Evolutionary conservation across 2,113 vertebrate genomes (phyloP).

Genomic region (Hippocampus guttulatus): DNA sequence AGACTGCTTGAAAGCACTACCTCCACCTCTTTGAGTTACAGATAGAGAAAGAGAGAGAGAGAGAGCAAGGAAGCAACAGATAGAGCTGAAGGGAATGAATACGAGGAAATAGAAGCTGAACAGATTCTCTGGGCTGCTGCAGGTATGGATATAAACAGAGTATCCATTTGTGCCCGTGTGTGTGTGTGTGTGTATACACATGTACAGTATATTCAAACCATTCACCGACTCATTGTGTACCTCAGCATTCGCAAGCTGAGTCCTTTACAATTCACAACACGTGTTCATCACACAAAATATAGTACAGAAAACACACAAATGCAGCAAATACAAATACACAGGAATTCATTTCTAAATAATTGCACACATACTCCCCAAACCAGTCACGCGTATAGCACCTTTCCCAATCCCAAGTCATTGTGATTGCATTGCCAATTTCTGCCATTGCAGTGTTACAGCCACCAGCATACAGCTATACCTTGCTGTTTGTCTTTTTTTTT

Average conservation of each 20-base stretch:
- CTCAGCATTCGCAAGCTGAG: not conserved
- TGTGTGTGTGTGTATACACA: not conserved
- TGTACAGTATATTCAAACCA: not conserved
- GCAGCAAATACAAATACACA: not conserved
- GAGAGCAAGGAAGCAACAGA: not conserved
- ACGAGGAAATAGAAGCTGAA: not conserved
- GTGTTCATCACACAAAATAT: not conserved
- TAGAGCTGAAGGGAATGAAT: not conserved
- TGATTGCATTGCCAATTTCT: not conserved
- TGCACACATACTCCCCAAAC: not conserved
- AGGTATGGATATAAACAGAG: not conserved
- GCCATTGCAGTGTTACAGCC: not conserved
- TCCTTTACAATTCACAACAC: not conserved
- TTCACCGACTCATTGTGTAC: not conserved
- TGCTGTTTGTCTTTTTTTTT: not conserved
- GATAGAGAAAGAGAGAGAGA: slow-evolving; percentile 2
- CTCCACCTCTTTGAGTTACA: slow-evolving; percentile 37
- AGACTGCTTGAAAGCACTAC: slow-evolving; percentile 45
- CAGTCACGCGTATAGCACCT: not conserved
- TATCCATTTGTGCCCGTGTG: not conserved
- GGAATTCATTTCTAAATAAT: not conserved
- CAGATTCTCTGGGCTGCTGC: not conserved
- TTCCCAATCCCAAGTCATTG: not conserved
- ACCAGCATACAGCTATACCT: not conserved
- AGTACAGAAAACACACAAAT: not conserved